phyloP scores from a whole-genome alignment of 2,113 vertebrate genomes.

The Pan troglodytes region NHGRI_mPanTro3-v2.1_pri NC_072421.2:126709001-126709500 shows the following conservation, averaged over 20 bases:
- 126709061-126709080: slow-evolving; percentile 13
- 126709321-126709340: background rate
- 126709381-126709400: background rate
- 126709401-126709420: background rate
- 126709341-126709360: slow-evolving; percentile 26
- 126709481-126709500: background rate
- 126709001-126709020: slow-evolving; percentile 14
- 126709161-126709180: background rate
- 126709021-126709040: background rate
- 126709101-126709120: background rate
- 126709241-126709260: background rate
- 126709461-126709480: background rate
- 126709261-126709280: background rate
- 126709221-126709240: background rate
- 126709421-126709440: background rate
- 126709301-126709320: background rate
- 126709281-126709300: background rate
- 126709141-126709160: background rate
- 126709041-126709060: background rate
- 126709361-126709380: background rate
- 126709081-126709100: background rate
- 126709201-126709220: background rate
- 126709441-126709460: background rate
- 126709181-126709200: background rate
- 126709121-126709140: background rate